Evolutionary conservation across 2,797 vertebrate species (phyloP).

Genomic region (Sardinella longiceps): DNA sequence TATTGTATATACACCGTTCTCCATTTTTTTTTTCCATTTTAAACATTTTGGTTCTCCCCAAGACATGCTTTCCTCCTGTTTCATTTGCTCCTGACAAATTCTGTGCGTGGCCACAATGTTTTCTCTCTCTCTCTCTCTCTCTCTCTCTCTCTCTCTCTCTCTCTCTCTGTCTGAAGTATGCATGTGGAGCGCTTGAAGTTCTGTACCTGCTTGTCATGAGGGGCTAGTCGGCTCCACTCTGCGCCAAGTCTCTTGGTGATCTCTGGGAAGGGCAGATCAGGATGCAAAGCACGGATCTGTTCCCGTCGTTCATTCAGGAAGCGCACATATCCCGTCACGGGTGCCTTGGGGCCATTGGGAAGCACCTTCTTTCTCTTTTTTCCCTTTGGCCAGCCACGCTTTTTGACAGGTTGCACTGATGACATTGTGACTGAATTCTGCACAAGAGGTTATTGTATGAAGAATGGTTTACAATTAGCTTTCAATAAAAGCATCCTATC

Average conservation of each 20-base stretch:
- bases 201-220: slow-evolving; percentile 88
- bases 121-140: neutral
- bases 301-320: slow-evolving; percentile 94
- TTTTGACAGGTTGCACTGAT: slow-evolving; percentile 85
- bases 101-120: neutral
- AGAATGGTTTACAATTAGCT: neutral
- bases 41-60: no score
- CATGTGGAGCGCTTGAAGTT: neutral
- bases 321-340: slow-evolving; percentile 94
- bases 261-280: slow-evolving; percentile 94
- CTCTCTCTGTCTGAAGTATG: neutral
- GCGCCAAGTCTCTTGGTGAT: slow-evolving; percentile 86
- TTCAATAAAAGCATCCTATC: no score
- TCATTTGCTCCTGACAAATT: no score
- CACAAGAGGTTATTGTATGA: neutral
- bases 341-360: slow-evolving; percentile 96
- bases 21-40: no score
- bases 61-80: no score
- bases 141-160: neutral
- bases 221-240: slow-evolving; percentile 71
- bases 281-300: slow-evolving; percentile 89
- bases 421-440: slow-evolving; percentile 30
- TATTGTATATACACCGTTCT: no score
- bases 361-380: slow-evolving; percentile 98
- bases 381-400: slow-evolving; percentile 97